phyloP scores from a whole-genome alignment of 2,797 vertebrate species.

The Ptychobarbus kaznakovi region DNA sequence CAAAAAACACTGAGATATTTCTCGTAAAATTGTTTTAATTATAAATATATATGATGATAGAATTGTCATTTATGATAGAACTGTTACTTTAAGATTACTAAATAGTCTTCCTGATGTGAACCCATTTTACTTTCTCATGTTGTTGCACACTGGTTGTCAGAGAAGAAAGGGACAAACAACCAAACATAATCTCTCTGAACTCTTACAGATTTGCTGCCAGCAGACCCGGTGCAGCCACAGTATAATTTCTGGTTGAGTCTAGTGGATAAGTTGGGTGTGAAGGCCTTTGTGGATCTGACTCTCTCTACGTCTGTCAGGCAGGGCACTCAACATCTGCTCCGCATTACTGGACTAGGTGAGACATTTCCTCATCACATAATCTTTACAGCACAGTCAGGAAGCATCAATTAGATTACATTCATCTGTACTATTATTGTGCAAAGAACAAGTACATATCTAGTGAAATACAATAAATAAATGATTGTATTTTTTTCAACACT shows the following conservation, averaged over 20 bases:
- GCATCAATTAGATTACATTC: neutral
- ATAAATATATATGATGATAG: no score
- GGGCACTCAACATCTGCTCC: slow-evolving; percentile 90
- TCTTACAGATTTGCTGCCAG: slow-evolving; percentile 80
- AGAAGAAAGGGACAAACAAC: neutral
- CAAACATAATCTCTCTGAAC: neutral
- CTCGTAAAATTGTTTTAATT: neutral
- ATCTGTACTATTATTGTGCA: neutral
- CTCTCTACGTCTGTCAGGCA: slow-evolving; percentile 88
- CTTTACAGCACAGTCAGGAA: neutral
- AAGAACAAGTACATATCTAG: neutral
- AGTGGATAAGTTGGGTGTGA: slow-evolving; percentile 90
- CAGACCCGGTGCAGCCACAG: slow-evolving; percentile 90
- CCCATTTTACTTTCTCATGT: neutral
- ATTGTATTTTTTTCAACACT: neutral
- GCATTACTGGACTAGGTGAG: slow-evolving; percentile 91
- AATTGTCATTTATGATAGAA: neutral
- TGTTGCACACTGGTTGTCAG: neutral
- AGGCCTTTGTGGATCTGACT: slow-evolving; percentile 92
- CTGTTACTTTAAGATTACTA: neutral
- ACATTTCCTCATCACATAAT: slow-evolving; percentile 5
- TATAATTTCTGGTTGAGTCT: slow-evolving; percentile 93
- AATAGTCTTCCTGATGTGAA: neutral
- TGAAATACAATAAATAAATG: neutral
- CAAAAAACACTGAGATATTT: neutral